Conservation (phyloP, 2,797 vertebrate species). For the Octomys mimax region DNA sequence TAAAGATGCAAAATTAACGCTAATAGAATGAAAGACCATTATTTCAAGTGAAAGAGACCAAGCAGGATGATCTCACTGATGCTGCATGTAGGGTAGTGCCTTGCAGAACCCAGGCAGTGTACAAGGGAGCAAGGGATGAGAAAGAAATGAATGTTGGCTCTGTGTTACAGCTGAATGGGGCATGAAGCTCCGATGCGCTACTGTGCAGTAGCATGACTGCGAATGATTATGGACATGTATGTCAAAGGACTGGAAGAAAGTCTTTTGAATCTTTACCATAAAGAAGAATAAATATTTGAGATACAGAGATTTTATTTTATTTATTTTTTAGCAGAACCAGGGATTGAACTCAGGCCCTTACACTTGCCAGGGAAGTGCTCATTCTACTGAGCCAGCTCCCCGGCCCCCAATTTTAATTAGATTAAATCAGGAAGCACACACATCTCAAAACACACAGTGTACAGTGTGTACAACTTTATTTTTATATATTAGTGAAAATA, state of each 20-base stretch:
- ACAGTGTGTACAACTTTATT: neutral
- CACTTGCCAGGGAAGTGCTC: too few species aligned
- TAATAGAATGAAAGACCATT: neutral
- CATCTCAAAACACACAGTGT: neutral
- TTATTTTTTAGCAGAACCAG: too few species aligned
- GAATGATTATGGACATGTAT: too few species aligned
- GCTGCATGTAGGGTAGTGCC: too few species aligned
- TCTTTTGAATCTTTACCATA: neutral
- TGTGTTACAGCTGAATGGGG: neutral
- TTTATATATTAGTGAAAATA: neutral
- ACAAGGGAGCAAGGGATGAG: fast-evolving
- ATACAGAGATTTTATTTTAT: too few species aligned
- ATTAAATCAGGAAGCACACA: neutral
- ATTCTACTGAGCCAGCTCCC: too few species aligned
- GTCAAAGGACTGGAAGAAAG: neutral
- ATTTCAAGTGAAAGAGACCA: neutral
- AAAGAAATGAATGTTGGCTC: neutral
- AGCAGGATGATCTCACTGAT: neutral
- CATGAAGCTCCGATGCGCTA: neutral
- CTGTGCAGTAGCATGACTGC: neutral
- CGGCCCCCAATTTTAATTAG: neutral
- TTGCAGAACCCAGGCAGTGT: neutral
- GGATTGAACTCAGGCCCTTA: too few species aligned
- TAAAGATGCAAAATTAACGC: neutral
- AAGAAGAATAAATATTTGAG: neutral